A percentile compares a stretch with the other conserved stretches of the same genome.
Conservation (phyloP, 2,888 invertebrate species). For the Metellina segmentata region DNA sequence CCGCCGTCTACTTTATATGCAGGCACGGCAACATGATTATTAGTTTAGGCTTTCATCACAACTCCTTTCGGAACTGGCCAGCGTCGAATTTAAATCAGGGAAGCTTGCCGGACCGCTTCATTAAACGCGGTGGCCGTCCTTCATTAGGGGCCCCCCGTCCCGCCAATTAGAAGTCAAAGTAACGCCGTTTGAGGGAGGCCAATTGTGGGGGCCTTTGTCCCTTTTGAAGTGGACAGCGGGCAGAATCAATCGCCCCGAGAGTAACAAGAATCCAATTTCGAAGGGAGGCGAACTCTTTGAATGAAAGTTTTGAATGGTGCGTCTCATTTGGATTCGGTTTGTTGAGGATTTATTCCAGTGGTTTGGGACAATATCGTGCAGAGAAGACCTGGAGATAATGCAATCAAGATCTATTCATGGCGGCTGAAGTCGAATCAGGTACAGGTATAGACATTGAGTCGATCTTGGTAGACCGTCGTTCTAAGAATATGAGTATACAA, state of each 20-base stretch:
- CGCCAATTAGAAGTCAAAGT: slow-evolving; percentile 44
- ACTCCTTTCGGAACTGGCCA: background rate
- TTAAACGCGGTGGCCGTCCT: background rate
- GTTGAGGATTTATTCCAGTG: background rate
- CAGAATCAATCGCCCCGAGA: background rate
- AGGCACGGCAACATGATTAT: background rate
- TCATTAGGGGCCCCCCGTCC: background rate
- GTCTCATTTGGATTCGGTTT: background rate
- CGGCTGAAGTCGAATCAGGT: background rate
- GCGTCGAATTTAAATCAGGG: slow-evolving; percentile 31
- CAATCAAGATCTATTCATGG: background rate
- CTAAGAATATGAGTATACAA: too few relatives aligned
- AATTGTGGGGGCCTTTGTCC: background rate
- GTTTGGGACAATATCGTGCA: background rate
- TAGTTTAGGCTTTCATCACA: background rate
- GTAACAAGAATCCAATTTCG: background rate
- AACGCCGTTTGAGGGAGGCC: slow-evolving; percentile 1
- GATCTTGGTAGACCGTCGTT: too few relatives aligned
- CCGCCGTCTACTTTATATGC: background rate
- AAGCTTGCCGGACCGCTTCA: background rate
- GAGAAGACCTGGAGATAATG: background rate
- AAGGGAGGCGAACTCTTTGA: background rate
- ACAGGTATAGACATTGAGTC: too few relatives aligned
- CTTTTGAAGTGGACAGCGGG: slow-evolving; percentile 12
- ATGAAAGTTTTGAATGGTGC: background rate